Evolutionary conservation across 2,888 invertebrate species (phyloP), one percentile per base, ranked within the genome.

Genomic region (Drosophila basisetae): DNA sequence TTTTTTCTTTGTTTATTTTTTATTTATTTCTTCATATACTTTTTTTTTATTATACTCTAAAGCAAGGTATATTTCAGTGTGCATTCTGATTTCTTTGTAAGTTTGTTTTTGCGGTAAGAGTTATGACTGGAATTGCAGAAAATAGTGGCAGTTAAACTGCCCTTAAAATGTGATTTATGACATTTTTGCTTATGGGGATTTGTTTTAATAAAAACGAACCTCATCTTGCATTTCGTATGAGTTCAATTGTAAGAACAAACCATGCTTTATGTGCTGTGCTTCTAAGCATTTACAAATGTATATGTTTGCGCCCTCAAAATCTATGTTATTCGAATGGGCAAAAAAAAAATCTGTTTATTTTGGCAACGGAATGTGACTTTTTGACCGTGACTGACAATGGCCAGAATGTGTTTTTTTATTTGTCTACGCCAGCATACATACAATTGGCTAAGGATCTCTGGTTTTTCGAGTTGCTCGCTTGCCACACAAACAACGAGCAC

Each of bases 401-500:
- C 37, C 61, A 11, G 50, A 22, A 61, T 65, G 37, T 56, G 30
- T 13, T 49, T 31, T 22, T 16, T 30, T 56, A 16, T 30, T n/a
- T 30, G n/a, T 16, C 54, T 55, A 31, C 18, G n/a, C 7, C 47
- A 28, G 50, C 52, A 39, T 52, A 62, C 41, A 61, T 74, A 74
- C 56, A 80, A 80, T 80, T 81, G 72, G 75, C 69, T n/a, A 10
- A 31, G 56, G 49, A 2, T 47, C 10, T 43, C 39, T 5, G 16
- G 30, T 30, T 59, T 33, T 60, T 31, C 18, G 30, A 54, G 28
- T 39, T 55, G 37, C 22, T 16, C 61, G 28, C 53, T 37, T 33
- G 43, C n/a, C 37, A 31, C 37, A 28, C 39, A 54, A 68, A 70
- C 55, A 68, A 52, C 58, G 53, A 62, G 82, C 80, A 82, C 82